These are phyloP conservation scores for Protosalanx chinensis DNA, from an alignment of 2,797 vertebrate species.

Conservation along the genomic window DNA sequence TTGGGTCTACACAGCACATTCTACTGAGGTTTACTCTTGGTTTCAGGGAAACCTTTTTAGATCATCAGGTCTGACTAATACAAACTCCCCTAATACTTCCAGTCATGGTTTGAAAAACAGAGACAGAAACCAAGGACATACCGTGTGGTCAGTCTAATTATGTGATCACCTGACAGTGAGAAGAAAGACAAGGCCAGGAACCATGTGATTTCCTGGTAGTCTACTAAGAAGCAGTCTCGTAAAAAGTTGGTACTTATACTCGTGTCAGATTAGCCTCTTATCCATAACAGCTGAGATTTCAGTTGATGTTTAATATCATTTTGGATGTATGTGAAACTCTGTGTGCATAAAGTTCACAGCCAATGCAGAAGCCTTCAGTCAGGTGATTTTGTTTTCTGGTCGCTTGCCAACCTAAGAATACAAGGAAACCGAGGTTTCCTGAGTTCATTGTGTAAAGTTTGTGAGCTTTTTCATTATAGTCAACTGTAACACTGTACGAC, in stretches of 20 bases:
- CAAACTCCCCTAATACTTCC: background rate
- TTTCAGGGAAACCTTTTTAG: background rate
- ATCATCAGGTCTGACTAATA: background rate
- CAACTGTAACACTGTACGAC: background rate
- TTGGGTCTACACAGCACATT: no score
- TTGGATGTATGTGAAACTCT: background rate
- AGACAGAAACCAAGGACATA: constrained; percentile 1
- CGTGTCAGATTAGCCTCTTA: background rate
- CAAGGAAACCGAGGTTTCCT: background rate
- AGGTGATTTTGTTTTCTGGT: background rate
- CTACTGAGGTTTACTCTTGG: no score
- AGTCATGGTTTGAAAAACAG: constrained; percentile 11
- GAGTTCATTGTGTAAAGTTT: background rate
- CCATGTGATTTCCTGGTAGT: background rate
- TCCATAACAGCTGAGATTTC: background rate
- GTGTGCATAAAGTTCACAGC: background rate
- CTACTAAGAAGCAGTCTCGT: no score
- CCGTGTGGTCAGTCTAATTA: background rate
- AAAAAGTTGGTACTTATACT: no score
- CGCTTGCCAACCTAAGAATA: background rate
- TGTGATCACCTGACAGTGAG: background rate
- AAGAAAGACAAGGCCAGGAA: background rate
- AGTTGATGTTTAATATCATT: background rate
- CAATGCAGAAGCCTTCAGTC: background rate
- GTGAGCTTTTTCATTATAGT: background rate